phyloP scores from a whole-genome alignment of 2,797 vertebrate genomes.

The Argentina silus region DNA sequence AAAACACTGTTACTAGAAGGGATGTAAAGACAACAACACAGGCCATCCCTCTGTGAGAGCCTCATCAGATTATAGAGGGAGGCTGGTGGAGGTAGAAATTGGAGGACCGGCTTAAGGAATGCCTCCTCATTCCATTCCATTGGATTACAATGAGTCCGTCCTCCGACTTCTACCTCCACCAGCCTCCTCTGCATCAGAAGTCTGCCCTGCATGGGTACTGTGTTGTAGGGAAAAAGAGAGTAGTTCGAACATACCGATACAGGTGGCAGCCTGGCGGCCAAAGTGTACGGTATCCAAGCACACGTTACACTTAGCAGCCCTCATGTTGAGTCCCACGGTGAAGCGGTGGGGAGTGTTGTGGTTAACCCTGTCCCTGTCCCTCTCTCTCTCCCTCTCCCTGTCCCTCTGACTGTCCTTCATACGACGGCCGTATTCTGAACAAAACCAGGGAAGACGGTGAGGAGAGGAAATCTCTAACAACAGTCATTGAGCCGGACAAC shows the following conservation, averaged over 20 bases:
- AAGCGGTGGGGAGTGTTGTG: slow-evolving; percentile 95
- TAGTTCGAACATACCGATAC: slow-evolving; percentile 82
- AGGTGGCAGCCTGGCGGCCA: slow-evolving; percentile 95
- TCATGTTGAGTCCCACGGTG: slow-evolving; percentile 97
- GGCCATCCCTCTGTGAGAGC: not conserved
- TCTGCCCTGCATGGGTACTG: not conserved
- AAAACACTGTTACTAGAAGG: slow-evolving; percentile 10
- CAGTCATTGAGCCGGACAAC: no score
- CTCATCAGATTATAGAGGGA: not conserved
- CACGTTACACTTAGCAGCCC: slow-evolving; percentile 95
- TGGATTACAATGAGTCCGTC: no score
- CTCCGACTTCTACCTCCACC: no score
- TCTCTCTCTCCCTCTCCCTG: slow-evolving; percentile 59
- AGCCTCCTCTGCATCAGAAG: not conserved
- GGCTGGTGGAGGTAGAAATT: no score
- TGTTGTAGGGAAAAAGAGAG: no score
- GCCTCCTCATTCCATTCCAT: no score
- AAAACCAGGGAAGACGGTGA: slow-evolving; percentile 58
- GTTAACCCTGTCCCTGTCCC: slow-evolving; percentile 80
- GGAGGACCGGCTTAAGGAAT: no score
- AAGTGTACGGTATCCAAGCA: slow-evolving; percentile 98
- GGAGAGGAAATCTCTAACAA: slow-evolving; percentile 15
- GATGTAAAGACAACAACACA: not conserved
- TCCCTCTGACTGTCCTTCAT: slow-evolving; percentile 89
- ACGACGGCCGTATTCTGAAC: slow-evolving; percentile 91